Evolutionary conservation across 2,888 invertebrate species (phyloP), one percentile per base, ranked within the genome.

Genomic region (Hydrotaea diabolus): DNA sequence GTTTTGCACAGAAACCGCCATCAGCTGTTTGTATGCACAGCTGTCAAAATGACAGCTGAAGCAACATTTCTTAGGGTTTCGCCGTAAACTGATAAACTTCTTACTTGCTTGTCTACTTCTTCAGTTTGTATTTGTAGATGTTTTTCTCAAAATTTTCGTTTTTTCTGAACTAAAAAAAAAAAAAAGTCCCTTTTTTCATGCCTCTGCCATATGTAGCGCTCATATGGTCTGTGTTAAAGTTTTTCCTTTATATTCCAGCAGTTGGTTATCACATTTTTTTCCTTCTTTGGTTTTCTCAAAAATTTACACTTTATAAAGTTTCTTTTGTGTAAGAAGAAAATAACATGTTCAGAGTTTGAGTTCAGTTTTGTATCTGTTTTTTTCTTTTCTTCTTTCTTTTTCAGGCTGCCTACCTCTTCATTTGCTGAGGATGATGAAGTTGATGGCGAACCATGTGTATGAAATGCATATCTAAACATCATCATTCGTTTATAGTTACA

Each of bases 11-110:
- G 31, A 31, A 31, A 85, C 49, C 57, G 85, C 85, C 85, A 85
- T 85, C 85, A 85, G 85, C 85, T 82, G 77, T 82, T 85, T 82
- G 59, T 74, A 77, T 59, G 77, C 55, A 82, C 85, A 85, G 85
- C 85, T 85, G 85, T 85, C 85, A 85, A 72, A 82, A 82, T 82
- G 82, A 85, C 85, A 85, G 75, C 49, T 82, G 82, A 85, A 82
- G 72, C 43, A 82, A 82, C 82, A 80, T 84, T 81, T 77, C 79
- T 79, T 77, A 72, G 43, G 26, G 43, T 62, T 31, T 57, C 19
- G 74, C 64, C 39, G 59, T 77, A 57, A 69, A 59, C 78, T 78
- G 85, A 82, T 85, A 85, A 85, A 85, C 85, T 85, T 82, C 64
- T 79, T 64, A 46, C 36, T n/a, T 69, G 46, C 15, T 15, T 15